phyloP scores from a whole-genome alignment of 2,797 vertebrate species.

The Sphaeramia orbicularis region DNA sequence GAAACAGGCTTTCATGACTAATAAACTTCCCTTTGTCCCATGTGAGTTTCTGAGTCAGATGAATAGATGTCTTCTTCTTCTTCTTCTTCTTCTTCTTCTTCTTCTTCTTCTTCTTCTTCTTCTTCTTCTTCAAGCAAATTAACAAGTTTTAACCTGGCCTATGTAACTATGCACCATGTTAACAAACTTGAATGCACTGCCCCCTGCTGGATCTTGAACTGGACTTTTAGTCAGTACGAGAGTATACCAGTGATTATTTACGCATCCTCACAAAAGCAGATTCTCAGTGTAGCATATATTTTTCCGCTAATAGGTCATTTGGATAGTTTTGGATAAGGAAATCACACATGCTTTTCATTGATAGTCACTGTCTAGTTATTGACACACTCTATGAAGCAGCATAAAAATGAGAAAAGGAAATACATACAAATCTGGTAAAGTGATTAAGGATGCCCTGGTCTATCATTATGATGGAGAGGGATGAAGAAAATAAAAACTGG shows the following conservation, averaged over 20 bases:
- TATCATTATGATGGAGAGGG: too few species aligned
- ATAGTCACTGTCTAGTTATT: background rate
- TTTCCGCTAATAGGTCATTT: too few species aligned
- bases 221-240: too few species aligned
- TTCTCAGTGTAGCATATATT: too few species aligned
- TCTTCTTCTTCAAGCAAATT: constrained; percentile 8
- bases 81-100: constrained; percentile 11
- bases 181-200: constrained; percentile 64
- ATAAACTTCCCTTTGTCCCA: background rate
- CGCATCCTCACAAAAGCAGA: background rate
- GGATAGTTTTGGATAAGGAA: background rate
- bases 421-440: too few species aligned
- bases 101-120: constrained; percentile 20
- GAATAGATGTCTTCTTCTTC: background rate
- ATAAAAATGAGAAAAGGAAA: background rate
- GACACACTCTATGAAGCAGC: background rate
- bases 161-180: background rate
- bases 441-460: too few species aligned
- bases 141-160: constrained; percentile 38
- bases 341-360: background rate
- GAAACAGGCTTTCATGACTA: background rate
- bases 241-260: background rate
- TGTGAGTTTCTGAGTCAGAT: background rate
- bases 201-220: constrained; percentile 67
- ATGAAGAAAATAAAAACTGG: too few species aligned